Conservation (phyloP, 2,797 vertebrate genomes). For the Sorex maritimensis region DNA sequence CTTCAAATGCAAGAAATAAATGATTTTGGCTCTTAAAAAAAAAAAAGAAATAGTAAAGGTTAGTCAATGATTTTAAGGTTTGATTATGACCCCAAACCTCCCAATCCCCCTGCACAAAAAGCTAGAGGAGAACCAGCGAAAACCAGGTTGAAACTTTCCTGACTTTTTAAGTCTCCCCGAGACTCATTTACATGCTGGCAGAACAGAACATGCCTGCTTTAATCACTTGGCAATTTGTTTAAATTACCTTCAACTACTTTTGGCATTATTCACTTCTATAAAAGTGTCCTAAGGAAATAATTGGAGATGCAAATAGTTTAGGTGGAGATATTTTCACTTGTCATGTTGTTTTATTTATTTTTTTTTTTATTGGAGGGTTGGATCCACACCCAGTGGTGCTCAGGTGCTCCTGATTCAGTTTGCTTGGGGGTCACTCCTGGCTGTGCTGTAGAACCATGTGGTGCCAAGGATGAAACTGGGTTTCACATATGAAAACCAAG, state of each 20-base stretch:
- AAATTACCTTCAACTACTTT: not conserved
- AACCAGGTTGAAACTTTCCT: not conserved
- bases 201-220: no score
- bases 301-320: not conserved
- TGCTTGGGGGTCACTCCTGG: no score
- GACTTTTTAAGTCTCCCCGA: no score
- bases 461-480: no score
- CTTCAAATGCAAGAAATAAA: constrained; percentile 99
- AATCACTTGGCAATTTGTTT: not conserved
- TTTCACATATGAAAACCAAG: no score
- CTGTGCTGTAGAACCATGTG: no score
- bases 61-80: not conserved
- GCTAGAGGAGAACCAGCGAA: not conserved
- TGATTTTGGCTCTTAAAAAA: constrained; percentile 79
- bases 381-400: no score
- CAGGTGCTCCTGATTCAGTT: no score
- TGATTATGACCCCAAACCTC: constrained; percentile 8
- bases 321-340: not conserved
- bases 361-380: no score
- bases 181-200: no score
- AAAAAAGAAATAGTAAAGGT: not conserved
- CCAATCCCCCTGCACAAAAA: not conserved
- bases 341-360: no score
- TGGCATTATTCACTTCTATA: not conserved
- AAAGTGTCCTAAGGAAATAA: not conserved